These are phyloP conservation scores for Apamea sordens DNA, from an alignment of 2,888 invertebrate genomes.

Conservation along the genomic window DNA sequence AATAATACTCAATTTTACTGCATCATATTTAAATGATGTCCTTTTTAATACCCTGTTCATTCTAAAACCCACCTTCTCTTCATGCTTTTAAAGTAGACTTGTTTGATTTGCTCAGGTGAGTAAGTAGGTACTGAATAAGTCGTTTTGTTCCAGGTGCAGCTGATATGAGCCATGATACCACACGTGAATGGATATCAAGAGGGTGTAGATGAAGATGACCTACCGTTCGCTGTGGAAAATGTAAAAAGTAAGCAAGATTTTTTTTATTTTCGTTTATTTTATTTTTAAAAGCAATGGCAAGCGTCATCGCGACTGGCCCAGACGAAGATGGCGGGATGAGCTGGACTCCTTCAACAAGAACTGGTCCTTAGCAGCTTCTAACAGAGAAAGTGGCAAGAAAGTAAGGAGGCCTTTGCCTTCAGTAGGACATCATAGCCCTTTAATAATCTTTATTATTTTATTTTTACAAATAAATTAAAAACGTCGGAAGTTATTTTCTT, in stretches of 20 bases:
- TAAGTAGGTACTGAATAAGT: not conserved
- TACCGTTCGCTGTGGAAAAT: slow-evolving; percentile 70
- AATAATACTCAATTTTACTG: not conserved
- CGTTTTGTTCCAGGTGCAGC: slow-evolving; percentile 35
- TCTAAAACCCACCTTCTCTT: not conserved
- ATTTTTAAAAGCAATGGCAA: not conserved
- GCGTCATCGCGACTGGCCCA: too few species aligned
- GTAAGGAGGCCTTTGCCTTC: too few species aligned
- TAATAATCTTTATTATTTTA: too few species aligned
- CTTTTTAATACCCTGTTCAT: not conserved
- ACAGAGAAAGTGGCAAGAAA: too few species aligned
- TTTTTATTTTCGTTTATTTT: not conserved
- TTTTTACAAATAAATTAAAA: too few species aligned
- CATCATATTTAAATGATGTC: not conserved
- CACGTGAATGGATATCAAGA: slow-evolving; percentile 73
- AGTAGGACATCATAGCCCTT: too few species aligned
- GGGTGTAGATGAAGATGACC: slow-evolving; percentile 71
- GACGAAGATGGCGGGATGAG: too few species aligned
- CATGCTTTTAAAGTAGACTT: slow-evolving; percentile 13
- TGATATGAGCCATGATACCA: slow-evolving; percentile 78
- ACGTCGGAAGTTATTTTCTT: not conserved
- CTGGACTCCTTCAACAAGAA: too few species aligned
- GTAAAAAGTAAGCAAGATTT: slow-evolving; percentile 68
- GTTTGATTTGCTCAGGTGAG: not conserved
- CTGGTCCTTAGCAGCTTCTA: too few species aligned